Conservation (phyloP, 35 echinoderm and acorn worm species). For the Anneissia japonica region DNA sequence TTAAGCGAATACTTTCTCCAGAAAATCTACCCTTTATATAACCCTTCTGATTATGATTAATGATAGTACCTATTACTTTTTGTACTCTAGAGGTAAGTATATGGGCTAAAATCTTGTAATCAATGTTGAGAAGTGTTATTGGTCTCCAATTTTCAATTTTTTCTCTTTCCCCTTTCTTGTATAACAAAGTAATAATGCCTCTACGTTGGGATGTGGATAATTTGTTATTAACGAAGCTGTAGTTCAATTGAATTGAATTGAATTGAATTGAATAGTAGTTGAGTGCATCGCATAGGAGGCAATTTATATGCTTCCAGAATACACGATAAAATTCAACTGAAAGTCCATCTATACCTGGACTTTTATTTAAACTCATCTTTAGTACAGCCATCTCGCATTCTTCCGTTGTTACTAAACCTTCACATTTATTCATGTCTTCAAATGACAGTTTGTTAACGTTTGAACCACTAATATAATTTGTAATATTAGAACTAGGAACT, state of each 20-base stretch:
- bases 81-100: not conserved
- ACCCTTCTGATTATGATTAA: not conserved
- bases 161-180: not conserved
- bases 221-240: not conserved
- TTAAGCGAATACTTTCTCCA: not conserved
- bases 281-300: not conserved
- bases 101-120: slow-evolving; percentile 14
- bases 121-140: not conserved
- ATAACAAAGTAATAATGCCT: not conserved
- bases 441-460: not conserved
- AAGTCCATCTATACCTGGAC: not conserved
- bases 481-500: not conserved
- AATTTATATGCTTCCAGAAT: not conserved
- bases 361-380: not conserved
- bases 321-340: not conserved
- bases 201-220: not conserved
- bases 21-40: not conserved
- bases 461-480: not conserved
- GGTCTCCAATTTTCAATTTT: not conserved
- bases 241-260: no score
- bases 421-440: not conserved
- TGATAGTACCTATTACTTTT: not conserved
- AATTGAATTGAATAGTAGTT: no score
- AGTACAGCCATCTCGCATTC: not conserved
- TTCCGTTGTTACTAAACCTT: slow-evolving; percentile 3